These are phyloP conservation scores for Ceyx cyanopectus DNA, from an alignment of 2,113 vertebrate species.

Conservation along the genomic window DNA sequence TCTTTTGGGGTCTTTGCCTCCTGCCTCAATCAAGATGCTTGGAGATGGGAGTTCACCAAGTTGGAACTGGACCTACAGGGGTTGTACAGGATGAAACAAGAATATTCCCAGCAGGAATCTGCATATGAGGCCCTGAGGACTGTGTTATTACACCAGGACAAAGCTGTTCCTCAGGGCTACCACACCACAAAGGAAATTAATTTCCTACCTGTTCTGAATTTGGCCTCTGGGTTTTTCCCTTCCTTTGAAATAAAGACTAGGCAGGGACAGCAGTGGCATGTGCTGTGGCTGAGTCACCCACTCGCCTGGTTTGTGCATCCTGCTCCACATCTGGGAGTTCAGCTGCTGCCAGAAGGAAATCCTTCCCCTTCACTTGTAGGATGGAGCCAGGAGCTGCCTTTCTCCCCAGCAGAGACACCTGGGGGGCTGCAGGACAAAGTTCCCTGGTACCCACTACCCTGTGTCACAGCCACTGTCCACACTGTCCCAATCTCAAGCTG, in stretches of 20 bases:
- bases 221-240: not conserved
- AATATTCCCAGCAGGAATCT: no score
- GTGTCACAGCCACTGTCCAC: rapidly evolving
- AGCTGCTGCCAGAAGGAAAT: not conserved
- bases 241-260: not conserved
- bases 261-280: rapidly evolving
- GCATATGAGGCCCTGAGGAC: not conserved
- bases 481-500: not conserved
- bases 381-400: not conserved
- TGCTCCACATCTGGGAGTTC: not conserved
- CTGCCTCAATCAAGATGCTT: no score
- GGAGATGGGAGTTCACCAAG: no score
- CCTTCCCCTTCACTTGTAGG: not conserved
- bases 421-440: not conserved
- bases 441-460: rapidly evolving
- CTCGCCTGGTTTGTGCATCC: not conserved
- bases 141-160: not conserved
- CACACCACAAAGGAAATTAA: not conserved
- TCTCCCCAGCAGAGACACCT: not conserved
- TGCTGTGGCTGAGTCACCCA: rapidly evolving
- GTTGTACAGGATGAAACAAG: no score
- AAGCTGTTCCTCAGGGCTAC: not conserved
- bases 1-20: no score
- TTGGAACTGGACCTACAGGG: no score
- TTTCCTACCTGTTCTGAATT: not conserved